Evolutionary conservation across 2,888 invertebrate species (phyloP).

Genomic region (Globia sparganii): DNA sequence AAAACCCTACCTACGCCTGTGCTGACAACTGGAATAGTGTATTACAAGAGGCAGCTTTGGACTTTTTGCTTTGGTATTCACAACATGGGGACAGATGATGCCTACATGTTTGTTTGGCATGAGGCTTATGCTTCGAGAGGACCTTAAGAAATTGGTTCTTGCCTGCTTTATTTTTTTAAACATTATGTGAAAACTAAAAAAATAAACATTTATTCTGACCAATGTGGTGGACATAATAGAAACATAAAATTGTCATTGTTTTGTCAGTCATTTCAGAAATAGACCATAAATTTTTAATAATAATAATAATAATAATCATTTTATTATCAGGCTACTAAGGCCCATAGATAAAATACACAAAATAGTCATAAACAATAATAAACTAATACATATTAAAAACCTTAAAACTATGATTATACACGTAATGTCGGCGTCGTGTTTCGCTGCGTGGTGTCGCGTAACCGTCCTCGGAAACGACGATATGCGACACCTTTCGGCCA

Average conservation of each 20-base stretch:
- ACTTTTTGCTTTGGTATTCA: constrained; percentile 1
- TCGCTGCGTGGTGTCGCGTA: too few relatives aligned
- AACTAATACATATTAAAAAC: too few relatives aligned
- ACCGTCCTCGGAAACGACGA: too few relatives aligned
- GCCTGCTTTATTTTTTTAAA: not conserved
- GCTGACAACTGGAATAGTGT: not conserved
- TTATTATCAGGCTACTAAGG: too few relatives aligned
- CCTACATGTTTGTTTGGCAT: too few relatives aligned
- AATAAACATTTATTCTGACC: not conserved
- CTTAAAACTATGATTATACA: too few relatives aligned
- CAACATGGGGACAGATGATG: constrained; percentile 3
- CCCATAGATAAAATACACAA: too few relatives aligned
- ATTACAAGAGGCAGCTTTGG: constrained; percentile 1
- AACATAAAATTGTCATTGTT: constrained; percentile 1
- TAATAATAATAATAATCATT: too few relatives aligned
- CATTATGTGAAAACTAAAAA: constrained; percentile 1
- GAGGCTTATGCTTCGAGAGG: too few relatives aligned
- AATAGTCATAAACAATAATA: too few relatives aligned
- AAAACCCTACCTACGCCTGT: not conserved
- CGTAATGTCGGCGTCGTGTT: too few relatives aligned
- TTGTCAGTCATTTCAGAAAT: not conserved
- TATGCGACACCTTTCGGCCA: too few relatives aligned
- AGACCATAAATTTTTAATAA: not conserved
- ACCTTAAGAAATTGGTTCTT: not conserved
- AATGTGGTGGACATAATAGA: not conserved